These are phyloP conservation scores for Acanthosepion lycidas DNA, from an alignment of 2,888 invertebrate species.

Conservation along the genomic window DNA sequence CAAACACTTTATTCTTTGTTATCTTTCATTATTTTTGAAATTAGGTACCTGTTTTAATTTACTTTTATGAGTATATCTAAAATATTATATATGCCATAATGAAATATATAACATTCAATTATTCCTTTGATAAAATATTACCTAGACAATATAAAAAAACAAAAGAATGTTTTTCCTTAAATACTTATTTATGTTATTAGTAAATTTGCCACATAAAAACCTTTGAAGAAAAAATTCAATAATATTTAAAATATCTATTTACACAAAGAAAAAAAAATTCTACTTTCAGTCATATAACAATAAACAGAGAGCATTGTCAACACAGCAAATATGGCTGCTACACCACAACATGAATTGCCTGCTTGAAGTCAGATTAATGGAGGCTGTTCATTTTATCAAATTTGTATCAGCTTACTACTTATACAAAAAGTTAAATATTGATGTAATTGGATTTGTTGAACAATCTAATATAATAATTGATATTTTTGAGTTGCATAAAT, in stretches of 20 bases:
- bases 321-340: slow-evolving; percentile 21
- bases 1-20: not conserved
- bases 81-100: not conserved
- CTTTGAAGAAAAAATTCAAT: not conserved
- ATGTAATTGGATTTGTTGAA: not conserved
- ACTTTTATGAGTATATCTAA: not conserved
- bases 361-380: not conserved
- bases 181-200: not conserved
- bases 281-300: not conserved
- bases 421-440: not conserved
- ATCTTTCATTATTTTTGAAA: not conserved
- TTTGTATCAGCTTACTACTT: not conserved
- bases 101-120: not conserved
- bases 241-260: not conserved
- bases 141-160: not conserved
- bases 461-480: not conserved
- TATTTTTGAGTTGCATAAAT: not conserved
- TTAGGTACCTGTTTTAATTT: not conserved
- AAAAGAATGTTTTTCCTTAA: not conserved
- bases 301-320: not conserved
- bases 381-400: not conserved
- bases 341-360: not conserved
- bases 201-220: not conserved
- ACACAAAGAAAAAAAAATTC: not conserved
- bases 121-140: not conserved